These are phyloP conservation scores for Vicugna pacos DNA, from an alignment of 2,113 vertebrate species.

Conservation along the genomic window DNA sequence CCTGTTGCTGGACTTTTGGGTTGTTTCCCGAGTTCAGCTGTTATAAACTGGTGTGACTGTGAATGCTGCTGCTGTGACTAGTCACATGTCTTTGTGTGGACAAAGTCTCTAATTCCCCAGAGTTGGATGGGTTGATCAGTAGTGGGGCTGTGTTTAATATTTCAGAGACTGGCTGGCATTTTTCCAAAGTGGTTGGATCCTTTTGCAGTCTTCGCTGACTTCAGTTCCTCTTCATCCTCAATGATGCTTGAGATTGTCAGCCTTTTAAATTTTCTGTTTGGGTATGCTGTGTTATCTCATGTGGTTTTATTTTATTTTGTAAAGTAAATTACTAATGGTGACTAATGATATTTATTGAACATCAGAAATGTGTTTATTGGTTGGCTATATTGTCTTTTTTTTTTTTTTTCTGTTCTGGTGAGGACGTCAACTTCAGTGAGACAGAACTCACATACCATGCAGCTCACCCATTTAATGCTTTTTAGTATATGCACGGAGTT, in stretches of 20 bases:
- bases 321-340: neutral
- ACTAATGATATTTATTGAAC: neutral
- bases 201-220: neutral
- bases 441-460: neutral
- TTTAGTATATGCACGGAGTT: neutral
- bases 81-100: neutral
- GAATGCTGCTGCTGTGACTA: neutral
- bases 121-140: neutral
- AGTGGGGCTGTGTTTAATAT: neutral
- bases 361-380: neutral
- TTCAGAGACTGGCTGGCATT: neutral
- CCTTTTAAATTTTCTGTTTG: neutral
- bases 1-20: neutral
- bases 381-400: neutral
- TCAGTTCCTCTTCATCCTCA: neutral
- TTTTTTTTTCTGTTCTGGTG: neutral
- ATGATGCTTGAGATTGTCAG: neutral
- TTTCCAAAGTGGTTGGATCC: neutral
- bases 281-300: neutral
- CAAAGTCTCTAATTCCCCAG: too few species aligned
- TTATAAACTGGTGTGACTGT: neutral
- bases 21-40: neutral
- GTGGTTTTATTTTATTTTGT: conserved; percentile 6
- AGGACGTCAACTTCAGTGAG: neutral
- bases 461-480: neutral